Conservation (phyloP, 2,888 invertebrate genomes). For the Anodontia alba region DNA sequence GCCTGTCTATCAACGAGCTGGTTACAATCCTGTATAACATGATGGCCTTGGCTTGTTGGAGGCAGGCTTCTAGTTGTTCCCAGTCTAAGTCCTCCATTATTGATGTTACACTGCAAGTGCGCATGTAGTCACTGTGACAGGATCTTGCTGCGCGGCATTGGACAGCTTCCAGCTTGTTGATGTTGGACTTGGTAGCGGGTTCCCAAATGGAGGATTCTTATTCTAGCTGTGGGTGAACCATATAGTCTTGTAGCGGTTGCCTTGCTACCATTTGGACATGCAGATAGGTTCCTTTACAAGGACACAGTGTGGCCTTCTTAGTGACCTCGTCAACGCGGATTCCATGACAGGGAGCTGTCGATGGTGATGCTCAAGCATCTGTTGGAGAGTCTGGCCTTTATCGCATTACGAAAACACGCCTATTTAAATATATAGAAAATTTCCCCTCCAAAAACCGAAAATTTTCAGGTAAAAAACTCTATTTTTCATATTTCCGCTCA, state of each 20-base stretch:
- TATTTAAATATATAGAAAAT: too few species aligned
- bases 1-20: neutral
- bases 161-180: neutral
- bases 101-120: neutral
- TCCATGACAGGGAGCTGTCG: neutral
- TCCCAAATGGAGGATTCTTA: neutral
- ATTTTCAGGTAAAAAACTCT: too few species aligned
- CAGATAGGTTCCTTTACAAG: neutral
- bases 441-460: too few species aligned
- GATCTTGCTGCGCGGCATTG: neutral
- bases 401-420: too few species aligned
- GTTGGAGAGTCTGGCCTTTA: too few species aligned
- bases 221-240: neutral
- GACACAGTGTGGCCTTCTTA: neutral
- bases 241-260: neutral
- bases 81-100: neutral
- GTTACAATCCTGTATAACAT: neutral
- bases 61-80: neutral
- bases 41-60: neutral
- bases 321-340: neutral
- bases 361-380: neutral
- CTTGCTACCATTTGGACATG: neutral
- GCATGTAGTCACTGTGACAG: neutral
- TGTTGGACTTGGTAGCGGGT: neutral
- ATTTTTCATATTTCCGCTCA: too few species aligned